Evolutionary conservation across 2,888 invertebrate species (phyloP), one percentile per base, ranked within the genome.

Genomic region (Lydus trimaculatus): DNA sequence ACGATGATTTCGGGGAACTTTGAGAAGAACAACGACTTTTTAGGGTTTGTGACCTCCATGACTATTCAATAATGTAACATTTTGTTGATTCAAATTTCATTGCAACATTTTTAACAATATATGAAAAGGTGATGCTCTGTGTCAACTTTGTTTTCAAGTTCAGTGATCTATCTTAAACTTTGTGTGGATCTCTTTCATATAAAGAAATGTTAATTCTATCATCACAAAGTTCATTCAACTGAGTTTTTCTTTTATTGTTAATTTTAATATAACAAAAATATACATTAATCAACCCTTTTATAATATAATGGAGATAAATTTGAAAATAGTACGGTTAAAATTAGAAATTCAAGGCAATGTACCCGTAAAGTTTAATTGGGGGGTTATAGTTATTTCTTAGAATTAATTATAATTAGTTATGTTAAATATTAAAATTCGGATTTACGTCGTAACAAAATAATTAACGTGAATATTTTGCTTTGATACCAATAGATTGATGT

Each of bases 11-110:
- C 7, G 33, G 33, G 8, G 33, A 9, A 33, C 11, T 11, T 17
- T n/a, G 43, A 17, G 43, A 17, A 43, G 43, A 58, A 63, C 48
- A 56, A 31, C 31, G 58, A 15, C 48, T 62, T 43, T 31, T 43
- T 31, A 58, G 73, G 74, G 72, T 75, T 70, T 74, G 70, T 73
- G 74, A 75, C 75, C 75, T 74, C 74, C 68, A 66, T 68, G 28
- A 28, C 2, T 28, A 28, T 28, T 28, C 28, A 73, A 73, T 67
- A 72, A 70, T 70, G 72, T 70, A 61, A 71, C 70, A 8, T 15
- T 39, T 39, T 39, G 33, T 33, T 33, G 33, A 33, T 33, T 33
- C 33, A 33, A 33, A 36, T 36, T 15, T 15, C 43, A 5, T 17
- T 43, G 48, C 48, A 48, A 48, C 48, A 48, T 2, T 48, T 58